Evolutionary conservation across 2,888 invertebrate genomes (phyloP), one percentile per base, ranked within the genome.

Genomic region (Oscheius sp.): DNA sequence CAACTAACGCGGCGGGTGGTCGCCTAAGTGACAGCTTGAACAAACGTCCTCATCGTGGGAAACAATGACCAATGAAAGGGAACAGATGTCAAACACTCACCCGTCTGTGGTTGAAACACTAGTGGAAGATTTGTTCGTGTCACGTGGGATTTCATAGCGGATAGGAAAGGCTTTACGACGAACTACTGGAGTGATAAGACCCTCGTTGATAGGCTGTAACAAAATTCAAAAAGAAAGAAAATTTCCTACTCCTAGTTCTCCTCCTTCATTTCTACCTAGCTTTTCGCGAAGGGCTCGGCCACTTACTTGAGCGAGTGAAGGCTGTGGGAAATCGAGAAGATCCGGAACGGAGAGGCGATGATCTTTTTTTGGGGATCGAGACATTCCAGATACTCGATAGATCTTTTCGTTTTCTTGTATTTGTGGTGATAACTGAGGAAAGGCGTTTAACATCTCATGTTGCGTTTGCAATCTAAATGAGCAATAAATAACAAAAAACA

Each of bases 151-250:
- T 17, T 28, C 44, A 26, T 41, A 44, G 9, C 28, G 22, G 30
- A 41, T 41, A 12, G 59, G 64, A 63, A 77, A 77, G 17, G 64
- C 62, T 67, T 82, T 83, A 20, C 83, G 61, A 12, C 83, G 69
- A 5, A 82, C 77, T 9, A 83, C 80, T 2, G 82, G 82, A 28
- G 82, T 82, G 41, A 81, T 78, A 17, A 82, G 67, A 45, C 82
- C 83, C 65, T 83, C 83, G 68, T 83, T 83, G 51, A 86, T 81
- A 62, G 82, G 78, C 75, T 81, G 67, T 22, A 77, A 49, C 38
- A 17, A 47, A 12, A 41, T 22, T 38, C 14, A 38, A 50, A 12
- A 26, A 30, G 12, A 57, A 36, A 12, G 5, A 41, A 59, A 59
- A 38, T 22, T n/a, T 45, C 72, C 44, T 1, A 73, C 73, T 49